Conservation (phyloP, 2,888 invertebrate genomes). For the Formica aserva region DNA sequence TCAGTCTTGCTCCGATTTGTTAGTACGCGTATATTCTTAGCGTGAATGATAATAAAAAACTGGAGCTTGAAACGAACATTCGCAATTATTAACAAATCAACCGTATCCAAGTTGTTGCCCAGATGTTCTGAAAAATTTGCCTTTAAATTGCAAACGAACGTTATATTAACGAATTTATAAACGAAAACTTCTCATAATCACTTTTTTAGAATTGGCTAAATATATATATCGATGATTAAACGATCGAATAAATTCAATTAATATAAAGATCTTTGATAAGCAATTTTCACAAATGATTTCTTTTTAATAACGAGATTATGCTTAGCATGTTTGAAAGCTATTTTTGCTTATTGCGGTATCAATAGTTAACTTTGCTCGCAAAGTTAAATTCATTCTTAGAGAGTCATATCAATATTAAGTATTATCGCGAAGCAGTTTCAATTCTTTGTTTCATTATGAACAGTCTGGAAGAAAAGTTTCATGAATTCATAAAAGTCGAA, state of each 20-base stretch:
- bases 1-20: constrained; percentile 47
- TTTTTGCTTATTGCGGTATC: constrained; percentile 1
- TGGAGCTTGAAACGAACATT: background rate
- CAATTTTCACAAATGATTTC: constrained; percentile 15
- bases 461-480: background rate
- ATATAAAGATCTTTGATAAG: background rate
- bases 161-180: background rate
- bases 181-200: background rate
- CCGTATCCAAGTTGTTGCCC: background rate
- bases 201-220: background rate
- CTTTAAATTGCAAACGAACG: background rate
- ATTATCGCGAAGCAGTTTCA: background rate
- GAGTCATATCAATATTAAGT: constrained; percentile 10
- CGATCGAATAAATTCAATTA: background rate
- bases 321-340: constrained; percentile 9
- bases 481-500: constrained; percentile 20
- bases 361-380: background rate
- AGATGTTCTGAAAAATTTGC: background rate
- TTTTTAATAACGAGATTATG: constrained; percentile 10
- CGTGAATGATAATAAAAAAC: background rate
- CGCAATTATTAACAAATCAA: background rate
- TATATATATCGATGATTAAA: background rate
- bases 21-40: constrained; percentile 38
- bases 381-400: constrained; percentile 34
- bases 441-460: background rate